phyloP scores from a whole-genome alignment of 2,797 vertebrate genomes.

The Fratercula arctica region DNA sequence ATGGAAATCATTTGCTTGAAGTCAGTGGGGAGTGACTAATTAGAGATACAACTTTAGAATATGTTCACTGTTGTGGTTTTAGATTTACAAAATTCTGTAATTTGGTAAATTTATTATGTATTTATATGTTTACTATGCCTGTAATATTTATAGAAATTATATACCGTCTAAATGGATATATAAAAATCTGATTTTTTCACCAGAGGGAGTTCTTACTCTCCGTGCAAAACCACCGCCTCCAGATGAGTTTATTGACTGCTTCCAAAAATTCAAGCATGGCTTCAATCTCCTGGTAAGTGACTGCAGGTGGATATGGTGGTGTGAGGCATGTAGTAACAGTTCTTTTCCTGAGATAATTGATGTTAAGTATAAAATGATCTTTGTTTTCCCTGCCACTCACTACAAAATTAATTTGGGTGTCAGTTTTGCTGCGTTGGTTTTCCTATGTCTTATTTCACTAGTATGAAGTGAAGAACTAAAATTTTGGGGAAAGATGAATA shows the following conservation, averaged over 20 bases:
- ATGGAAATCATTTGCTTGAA: background rate
- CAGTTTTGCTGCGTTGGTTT: background rate
- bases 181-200: slow-evolving; percentile 39
- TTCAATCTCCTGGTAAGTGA: slow-evolving; percentile 94
- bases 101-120: background rate
- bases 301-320: background rate
- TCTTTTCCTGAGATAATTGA: background rate
- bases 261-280: slow-evolving; percentile 97
- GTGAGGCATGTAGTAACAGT: background rate
- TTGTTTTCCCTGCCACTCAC: background rate
- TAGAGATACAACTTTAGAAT: background rate
- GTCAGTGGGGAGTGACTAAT: background rate
- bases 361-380: background rate
- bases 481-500: background rate
- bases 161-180: background rate
- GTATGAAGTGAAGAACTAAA: background rate
- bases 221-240: slow-evolving; percentile 88
- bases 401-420: background rate
- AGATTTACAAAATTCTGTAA: background rate
- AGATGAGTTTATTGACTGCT: slow-evolving; percentile 93
- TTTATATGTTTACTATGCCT: background rate
- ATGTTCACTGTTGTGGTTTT: background rate
- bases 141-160: background rate
- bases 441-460: background rate
- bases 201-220: slow-evolving; percentile 96